Base-by-base conservation (phyloP, 2,797 vertebrate species). In the Melanogrammus aeglefinus region DNA sequence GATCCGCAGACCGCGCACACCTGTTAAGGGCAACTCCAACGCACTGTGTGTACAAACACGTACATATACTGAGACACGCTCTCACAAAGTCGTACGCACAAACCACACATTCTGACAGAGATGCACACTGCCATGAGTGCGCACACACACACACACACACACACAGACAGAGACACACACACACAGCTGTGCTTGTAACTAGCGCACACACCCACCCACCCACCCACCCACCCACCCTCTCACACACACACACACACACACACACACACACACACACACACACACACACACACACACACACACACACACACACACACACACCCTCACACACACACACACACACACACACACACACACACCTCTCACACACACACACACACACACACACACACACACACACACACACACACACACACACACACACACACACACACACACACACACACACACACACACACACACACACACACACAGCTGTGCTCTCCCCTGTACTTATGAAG, bases 401-500 rank as follows among this genome's bases (percentile, higher is more conserved):
- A 31, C 31, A 31, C 31, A 31, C 31, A 33, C 2, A 88, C 9
- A 82, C 57, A 66, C 75, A 76, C 75, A 36, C 82, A 79, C 72
- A 77, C 81, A 84, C 31, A 33, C 31, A 33, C 31, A 33, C 31
- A 33, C 31, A 33, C 31, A 33, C 31, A 33, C 31, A 33, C 31
- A 33, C 31, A 33, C 31, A 33, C 31, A 33, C 31, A 33, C 31
- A 33, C 31, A 33, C 31, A 33, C 31, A 3, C 31, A 33, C 31
- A 33, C 31, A 33, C 31, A 76, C 75, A 36, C 82, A 79, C 72
- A 77, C 81, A 84, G 82, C 78, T 85, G 83, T 82, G 77, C 74
- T 80, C 77, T 69, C 70, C 81, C 87, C 81, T 81, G 78, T 77
- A 80, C 82, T 83, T 91, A 93, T 91, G 84, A 90, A 92, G 89